These are phyloP conservation scores for Cottus gobio DNA, from an alignment of 2,113 vertebrate genomes.

Conservation along the genomic window DNA sequence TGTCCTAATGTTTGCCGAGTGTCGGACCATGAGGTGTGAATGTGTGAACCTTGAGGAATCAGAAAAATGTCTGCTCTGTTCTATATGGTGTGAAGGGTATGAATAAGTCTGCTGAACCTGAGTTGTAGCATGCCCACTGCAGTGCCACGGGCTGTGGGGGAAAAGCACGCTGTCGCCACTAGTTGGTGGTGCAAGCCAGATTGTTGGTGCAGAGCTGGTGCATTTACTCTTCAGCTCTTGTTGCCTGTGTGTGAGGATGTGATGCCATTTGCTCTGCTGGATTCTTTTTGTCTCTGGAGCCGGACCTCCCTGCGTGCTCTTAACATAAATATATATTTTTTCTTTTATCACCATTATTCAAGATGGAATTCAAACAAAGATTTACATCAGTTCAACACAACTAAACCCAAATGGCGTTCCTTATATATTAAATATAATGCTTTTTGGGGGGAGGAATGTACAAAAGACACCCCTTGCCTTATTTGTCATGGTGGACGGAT, in stretches of 20 bases:
- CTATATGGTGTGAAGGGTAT: not conserved
- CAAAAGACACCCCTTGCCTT: not conserved
- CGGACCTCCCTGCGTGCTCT: not conserved
- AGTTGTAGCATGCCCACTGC: not conserved
- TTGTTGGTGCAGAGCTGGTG: not conserved
- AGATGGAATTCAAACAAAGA: not conserved
- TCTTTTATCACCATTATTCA: not conserved
- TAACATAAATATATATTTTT: not conserved
- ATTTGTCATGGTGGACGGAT: not conserved
- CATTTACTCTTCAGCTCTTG: not conserved
- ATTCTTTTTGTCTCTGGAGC: not conserved
- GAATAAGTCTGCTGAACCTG: not conserved
- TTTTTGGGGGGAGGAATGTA: not conserved
- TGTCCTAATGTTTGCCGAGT: not conserved
- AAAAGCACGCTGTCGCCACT: not conserved
- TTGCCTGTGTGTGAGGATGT: not conserved
- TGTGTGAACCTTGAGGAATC: not conserved
- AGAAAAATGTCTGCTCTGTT: not conserved
- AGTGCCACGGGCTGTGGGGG: not conserved
- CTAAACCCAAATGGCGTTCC: not conserved
- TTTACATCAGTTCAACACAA: not conserved
- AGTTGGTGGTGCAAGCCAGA: not conserved
- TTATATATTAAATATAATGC: not conserved
- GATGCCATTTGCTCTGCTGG: not conserved
- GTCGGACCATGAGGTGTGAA: not conserved